Evolutionary conservation across 2,797 vertebrate species (phyloP).

Genomic region (Aselliscus stoliczkanus): DNA sequence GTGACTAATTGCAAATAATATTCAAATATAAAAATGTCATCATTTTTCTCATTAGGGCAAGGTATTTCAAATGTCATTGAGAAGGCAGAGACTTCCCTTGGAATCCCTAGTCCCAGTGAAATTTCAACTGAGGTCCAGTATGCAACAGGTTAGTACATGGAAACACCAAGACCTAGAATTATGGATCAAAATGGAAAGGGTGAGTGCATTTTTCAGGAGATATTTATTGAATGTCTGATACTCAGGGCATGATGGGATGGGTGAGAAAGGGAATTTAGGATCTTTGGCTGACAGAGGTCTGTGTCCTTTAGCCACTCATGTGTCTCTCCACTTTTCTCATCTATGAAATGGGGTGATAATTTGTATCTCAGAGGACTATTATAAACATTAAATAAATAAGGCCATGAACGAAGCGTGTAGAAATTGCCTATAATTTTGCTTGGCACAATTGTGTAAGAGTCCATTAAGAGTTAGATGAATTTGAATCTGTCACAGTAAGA

Average conservation of each 20-base stretch:
- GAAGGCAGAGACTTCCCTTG: slow-evolving; percentile 95
- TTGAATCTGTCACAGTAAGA: neutral
- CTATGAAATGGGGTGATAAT: neutral
- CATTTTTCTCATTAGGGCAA: slow-evolving; percentile 85
- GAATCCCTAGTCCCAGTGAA: slow-evolving; percentile 92
- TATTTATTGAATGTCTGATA: neutral
- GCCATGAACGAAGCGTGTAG: neutral
- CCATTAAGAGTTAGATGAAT: neutral
- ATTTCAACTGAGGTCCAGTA: slow-evolving; percentile 83
- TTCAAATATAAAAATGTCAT: slow-evolving; percentile 24
- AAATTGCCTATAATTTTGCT: neutral
- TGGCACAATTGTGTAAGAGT: neutral
- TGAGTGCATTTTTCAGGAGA: neutral
- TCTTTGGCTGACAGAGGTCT: neutral
- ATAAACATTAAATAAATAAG: neutral
- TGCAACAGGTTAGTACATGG: slow-evolving; percentile 79
- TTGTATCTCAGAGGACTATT: neutral
- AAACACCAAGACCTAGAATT: neutral
- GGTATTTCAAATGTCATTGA: slow-evolving; percentile 96
- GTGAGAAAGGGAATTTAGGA: neutral
- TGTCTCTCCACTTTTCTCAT: neutral
- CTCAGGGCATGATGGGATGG: neutral
- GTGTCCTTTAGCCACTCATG: neutral
- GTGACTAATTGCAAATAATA: neutral
- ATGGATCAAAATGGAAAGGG: neutral